Conservation (phyloP, 23 tunicate genomes). For the Diplosoma virens region DNA sequence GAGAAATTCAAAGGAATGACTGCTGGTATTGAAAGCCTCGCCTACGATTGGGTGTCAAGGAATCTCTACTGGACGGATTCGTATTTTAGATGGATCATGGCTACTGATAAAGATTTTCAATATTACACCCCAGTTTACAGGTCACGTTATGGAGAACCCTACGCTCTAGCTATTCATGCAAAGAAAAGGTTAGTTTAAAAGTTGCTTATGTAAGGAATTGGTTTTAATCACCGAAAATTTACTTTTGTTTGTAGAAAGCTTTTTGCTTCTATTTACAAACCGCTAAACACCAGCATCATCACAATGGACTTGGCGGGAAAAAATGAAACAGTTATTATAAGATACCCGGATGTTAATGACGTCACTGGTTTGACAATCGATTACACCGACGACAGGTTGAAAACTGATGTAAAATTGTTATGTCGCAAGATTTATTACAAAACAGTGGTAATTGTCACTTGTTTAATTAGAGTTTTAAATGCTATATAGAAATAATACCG, state of each 20-base stretch:
- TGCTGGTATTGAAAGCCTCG: slow-evolving; percentile 57
- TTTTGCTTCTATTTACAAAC: slow-evolving; percentile 45
- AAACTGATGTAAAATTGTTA: too few relatives aligned
- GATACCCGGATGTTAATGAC: slow-evolving; percentile 51
- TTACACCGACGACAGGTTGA: slow-evolving; percentile 56
- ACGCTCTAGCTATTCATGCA: slow-evolving; percentile 72
- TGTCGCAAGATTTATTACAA: too few relatives aligned
- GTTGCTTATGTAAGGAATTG: too few relatives aligned
- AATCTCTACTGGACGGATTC: slow-evolving; percentile 69
- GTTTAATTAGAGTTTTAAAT: too few relatives aligned
- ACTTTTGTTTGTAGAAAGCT: slow-evolving; percentile 59
- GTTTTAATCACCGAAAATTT: too few relatives aligned
- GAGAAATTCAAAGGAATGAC: slow-evolving; percentile 44
- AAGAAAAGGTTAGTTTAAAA: slow-evolving; percentile 46
- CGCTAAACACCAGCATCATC: slow-evolving; percentile 51
- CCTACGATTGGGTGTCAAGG: slow-evolving; percentile 48
- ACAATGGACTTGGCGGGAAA: slow-evolving; percentile 68
- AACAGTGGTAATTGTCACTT: too few relatives aligned
- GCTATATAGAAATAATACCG: too few relatives aligned
- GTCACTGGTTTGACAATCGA: slow-evolving; percentile 56
- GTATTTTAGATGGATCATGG: slow-evolving; percentile 53
- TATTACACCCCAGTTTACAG: slow-evolving; percentile 79
- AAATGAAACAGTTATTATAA: slow-evolving; percentile 39
- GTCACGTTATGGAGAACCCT: slow-evolving; percentile 26
- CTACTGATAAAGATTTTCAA: slow-evolving; percentile 43